These are phyloP conservation scores for Rana temporaria DNA, from an alignment of 2,113 vertebrate genomes.

Conservation along the genomic window DNA sequence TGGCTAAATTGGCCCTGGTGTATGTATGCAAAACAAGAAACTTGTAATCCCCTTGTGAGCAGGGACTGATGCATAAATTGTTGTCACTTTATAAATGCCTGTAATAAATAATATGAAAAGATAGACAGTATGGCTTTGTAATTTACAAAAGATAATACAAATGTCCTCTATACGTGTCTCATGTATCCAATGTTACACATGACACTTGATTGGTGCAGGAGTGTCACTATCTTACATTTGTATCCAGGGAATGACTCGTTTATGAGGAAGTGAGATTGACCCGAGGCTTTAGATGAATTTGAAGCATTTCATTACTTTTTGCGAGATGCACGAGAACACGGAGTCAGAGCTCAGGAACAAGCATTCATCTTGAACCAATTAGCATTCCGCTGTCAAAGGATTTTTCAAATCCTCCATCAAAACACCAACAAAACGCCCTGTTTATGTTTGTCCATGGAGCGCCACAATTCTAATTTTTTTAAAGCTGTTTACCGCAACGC, in stretches of 20 bases:
- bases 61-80: too few relatives aligned
- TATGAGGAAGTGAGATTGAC: conserved; percentile 3
- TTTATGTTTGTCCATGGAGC: conserved; percentile 1
- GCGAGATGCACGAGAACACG: not conserved
- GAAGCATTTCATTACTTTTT: conserved; percentile 16
- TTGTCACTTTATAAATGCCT: too few relatives aligned
- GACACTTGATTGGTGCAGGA: not conserved
- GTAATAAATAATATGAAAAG: too few relatives aligned
- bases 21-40: too few relatives aligned
- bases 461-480: not conserved
- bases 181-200: not conserved
- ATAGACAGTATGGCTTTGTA: too few relatives aligned
- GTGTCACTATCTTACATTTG: not conserved
- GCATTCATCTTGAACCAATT: conserved; percentile 2
- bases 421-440: not conserved
- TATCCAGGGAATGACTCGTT: not conserved
- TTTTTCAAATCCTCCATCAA: not conserved
- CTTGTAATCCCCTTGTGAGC: too few relatives aligned
- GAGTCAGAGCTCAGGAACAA: not conserved
- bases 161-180: too few relatives aligned
- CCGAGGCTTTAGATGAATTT: not conserved
- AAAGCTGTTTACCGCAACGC: not conserved
- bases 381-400: not conserved
- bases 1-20: too few relatives aligned
- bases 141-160: too few relatives aligned